Evolutionary conservation across 2,113 vertebrate species (phyloP).

Genomic region (Vicugna pacos): DNA sequence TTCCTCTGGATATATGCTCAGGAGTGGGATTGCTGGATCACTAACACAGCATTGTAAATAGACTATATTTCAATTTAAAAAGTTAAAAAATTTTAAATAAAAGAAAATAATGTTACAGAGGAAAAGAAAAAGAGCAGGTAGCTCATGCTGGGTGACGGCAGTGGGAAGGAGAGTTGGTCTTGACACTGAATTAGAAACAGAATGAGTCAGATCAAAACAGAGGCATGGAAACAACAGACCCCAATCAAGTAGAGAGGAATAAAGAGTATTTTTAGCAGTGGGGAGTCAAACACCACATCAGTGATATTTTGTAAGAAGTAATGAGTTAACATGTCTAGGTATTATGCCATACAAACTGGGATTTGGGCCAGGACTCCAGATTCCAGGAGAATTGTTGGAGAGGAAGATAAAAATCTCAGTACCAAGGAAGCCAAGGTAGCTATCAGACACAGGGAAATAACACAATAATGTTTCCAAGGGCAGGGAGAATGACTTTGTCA

Average conservation of each 20-base stretch:
- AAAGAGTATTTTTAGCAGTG: neutral
- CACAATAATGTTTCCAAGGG: neutral
- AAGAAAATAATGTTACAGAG: no score
- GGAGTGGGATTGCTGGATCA: no score
- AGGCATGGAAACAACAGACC: neutral
- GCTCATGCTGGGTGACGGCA: no score
- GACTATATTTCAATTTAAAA: no score
- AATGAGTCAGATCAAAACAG: neutral
- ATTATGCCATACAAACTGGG: neutral
- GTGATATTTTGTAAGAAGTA: neutral
- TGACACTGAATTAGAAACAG: neutral
- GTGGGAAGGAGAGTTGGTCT: neutral
- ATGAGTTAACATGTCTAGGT: neutral
- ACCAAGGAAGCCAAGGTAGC: neutral
- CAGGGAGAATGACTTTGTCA: neutral
- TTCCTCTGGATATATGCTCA: no score
- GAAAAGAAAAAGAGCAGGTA: neutral
- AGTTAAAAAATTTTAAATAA: no score
- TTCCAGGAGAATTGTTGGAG: neutral
- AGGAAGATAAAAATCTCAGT: neutral
- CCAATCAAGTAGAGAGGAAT: neutral
- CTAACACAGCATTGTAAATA: no score
- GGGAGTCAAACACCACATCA: neutral
- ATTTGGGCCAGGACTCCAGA: neutral
- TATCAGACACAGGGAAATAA: neutral